Evolutionary conservation across 2,113 vertebrate genomes (phyloP), one percentile per base, ranked within the genome.

Genomic region (Gymnogyps californianus): DNA sequence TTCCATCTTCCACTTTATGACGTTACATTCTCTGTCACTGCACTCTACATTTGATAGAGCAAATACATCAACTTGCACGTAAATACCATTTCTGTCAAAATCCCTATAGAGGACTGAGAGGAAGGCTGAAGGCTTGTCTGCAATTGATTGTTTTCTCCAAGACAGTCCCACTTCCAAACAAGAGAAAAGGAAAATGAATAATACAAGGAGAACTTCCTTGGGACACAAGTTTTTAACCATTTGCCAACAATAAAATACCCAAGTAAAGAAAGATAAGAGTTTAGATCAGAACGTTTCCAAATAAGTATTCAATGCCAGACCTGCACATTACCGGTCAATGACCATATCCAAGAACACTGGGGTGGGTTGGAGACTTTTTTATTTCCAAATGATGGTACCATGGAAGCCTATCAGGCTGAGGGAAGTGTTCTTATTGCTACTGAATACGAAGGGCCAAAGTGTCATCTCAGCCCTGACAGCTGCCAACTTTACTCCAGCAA

Each of bases 11-110:
- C 2, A 22, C 29, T 66, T 96, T 47, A 55, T n/a, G 13, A 31
- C 16, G 8, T 40, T 64, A 16, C 7, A 7, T 70, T 95, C 26
- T 67, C 15, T 91, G 69, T 75, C 47, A 24, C n/a, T 64, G 22
- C 38, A 51, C 6, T 55, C 22, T 59, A 2, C 0, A 2, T 55
- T 70, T 38, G 5, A 46, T 15, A 42, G 13, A 83, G 34, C 3
- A 71, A 87, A 38, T 32, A 18, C 5, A 44, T 49, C 13, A 44
- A 4, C 11, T 70, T 95, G 13, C 22, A 87, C 7, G 25, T 71
- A 81, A 89, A 81, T 46, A 24, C 1, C 9, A 42, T 46, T 91
- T 75, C 28, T 91, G 29, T 26, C 24, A 82, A 70, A 90, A 84
- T 42, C 19, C 6, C 6, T 61, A 3, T 4, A 25, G 22, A 80